phyloP scores from a whole-genome alignment of 2,888 invertebrate species.

The Pristionchus mayeri region DNA sequence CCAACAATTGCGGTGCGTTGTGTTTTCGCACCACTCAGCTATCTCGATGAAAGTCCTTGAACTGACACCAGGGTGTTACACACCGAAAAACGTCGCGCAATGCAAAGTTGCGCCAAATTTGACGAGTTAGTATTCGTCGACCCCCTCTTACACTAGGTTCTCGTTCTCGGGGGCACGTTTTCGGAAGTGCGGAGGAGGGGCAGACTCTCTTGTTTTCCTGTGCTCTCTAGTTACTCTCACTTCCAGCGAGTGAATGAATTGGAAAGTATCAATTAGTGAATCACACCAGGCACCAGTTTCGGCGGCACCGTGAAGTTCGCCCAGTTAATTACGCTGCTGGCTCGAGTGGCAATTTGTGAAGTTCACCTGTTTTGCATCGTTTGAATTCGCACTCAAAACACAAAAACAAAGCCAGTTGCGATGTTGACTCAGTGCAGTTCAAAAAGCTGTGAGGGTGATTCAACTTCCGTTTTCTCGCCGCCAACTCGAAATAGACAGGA shows the following conservation, averaged over 20 bases:
- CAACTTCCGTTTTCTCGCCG: background rate
- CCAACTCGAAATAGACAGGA: background rate
- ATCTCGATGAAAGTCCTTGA: too few relatives aligned
- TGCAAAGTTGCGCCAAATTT: background rate
- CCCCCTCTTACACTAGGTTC: background rate
- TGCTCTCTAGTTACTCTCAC: background rate
- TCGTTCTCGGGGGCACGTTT: background rate
- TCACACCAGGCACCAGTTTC: background rate
- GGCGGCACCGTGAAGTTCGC: conserved; percentile 15
- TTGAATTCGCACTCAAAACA: background rate
- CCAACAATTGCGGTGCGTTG: too few relatives aligned
- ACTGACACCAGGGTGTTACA: background rate
- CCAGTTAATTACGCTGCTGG: background rate
- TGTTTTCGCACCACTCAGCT: too few relatives aligned
- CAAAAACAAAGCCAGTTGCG: background rate
- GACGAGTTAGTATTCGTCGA: conserved; percentile 1
- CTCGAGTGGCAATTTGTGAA: background rate
- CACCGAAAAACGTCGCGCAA: conserved; percentile 19
- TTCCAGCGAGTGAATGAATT: too few relatives aligned
- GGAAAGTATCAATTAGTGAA: conserved; percentile 4
- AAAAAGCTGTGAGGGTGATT: background rate
- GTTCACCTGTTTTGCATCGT: background rate
- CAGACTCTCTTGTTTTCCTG: background rate
- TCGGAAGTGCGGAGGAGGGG: background rate
- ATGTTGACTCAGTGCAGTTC: background rate